A percentile compares a stretch with the other conserved stretches of the same genome.
Evolutionary conservation across 2,113 vertebrate genomes (phyloP).

Genomic region (Tychaedon coryphoeus): DNA sequence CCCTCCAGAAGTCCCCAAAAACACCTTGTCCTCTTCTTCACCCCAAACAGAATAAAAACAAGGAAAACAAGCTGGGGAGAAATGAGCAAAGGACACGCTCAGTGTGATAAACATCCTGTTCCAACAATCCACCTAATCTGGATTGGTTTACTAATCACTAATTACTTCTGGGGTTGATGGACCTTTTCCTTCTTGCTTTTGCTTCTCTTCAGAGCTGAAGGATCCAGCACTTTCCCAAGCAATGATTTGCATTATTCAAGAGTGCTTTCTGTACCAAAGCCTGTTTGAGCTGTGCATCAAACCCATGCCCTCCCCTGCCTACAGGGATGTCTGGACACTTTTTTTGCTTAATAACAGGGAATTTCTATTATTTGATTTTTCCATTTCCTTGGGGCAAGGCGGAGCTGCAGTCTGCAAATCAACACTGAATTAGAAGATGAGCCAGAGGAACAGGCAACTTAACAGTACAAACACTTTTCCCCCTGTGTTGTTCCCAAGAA

Average conservation of each 20-base stretch:
- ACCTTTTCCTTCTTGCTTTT: neutral
- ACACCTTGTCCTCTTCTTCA: neutral
- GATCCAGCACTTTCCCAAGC: neutral
- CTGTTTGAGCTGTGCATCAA: neutral
- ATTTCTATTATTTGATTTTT: neutral
- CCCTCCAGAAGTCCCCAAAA: neutral
- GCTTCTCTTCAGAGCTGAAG: neutral
- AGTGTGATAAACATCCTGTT: neutral
- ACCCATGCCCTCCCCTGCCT: neutral
- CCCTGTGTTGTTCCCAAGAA: neutral
- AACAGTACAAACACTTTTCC: neutral
- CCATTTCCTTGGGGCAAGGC: neutral
- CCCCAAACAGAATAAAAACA: neutral
- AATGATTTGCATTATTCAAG: neutral
- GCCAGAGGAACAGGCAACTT: neutral
- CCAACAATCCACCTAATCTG: neutral
- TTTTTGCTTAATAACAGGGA: neutral
- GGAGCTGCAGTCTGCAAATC: neutral
- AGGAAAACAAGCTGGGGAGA: neutral
- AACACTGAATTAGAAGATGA: neutral
- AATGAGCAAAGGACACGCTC: neutral
- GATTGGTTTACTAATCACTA: neutral
- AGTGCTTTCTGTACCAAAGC: neutral
- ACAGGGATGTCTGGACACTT: rapidly evolving
- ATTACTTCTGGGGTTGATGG: neutral